Evolutionary conservation across 2,888 invertebrate genomes (phyloP).

Genomic region (Rotaria socialis): DNA sequence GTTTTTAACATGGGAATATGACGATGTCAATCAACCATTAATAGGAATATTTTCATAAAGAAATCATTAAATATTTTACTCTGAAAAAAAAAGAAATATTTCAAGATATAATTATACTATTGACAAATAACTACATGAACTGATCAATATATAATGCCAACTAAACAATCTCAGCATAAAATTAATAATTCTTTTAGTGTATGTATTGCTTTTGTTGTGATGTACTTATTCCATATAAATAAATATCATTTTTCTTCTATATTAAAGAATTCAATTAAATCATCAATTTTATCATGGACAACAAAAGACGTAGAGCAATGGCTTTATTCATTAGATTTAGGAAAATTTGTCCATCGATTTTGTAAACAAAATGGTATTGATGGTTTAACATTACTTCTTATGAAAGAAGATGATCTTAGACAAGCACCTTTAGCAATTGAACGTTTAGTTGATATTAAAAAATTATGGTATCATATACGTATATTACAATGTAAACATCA

Average conservation of each 20-base stretch:
- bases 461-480: conserved; percentile 36
- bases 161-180: background rate
- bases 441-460: conserved; percentile 18
- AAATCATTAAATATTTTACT: background rate
- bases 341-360: conserved; percentile 37
- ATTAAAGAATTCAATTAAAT: background rate
- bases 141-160: background rate
- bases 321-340: conserved; percentile 31
- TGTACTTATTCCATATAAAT: no score
- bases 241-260: background rate
- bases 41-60: no score
- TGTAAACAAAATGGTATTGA: conserved; percentile 38
- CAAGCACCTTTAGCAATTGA: conserved; percentile 2
- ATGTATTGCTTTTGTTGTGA: background rate
- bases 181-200: background rate
- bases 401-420: conserved; percentile 44
- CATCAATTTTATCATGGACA: background rate
- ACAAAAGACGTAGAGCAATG: conserved; percentile 38
- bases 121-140: background rate
- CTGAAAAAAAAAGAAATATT: background rate
- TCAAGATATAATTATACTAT: background rate
- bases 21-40: background rate
- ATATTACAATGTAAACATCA: conserved; percentile 37
- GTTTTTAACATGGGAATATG: no score
- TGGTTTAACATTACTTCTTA: conserved; percentile 41